Percentiles rank a stretch among this genome's conserved stretches.
phyloP scores from a whole-genome alignment of 2,888 invertebrate genomes.

The Drosophila meridionalis region DNA sequence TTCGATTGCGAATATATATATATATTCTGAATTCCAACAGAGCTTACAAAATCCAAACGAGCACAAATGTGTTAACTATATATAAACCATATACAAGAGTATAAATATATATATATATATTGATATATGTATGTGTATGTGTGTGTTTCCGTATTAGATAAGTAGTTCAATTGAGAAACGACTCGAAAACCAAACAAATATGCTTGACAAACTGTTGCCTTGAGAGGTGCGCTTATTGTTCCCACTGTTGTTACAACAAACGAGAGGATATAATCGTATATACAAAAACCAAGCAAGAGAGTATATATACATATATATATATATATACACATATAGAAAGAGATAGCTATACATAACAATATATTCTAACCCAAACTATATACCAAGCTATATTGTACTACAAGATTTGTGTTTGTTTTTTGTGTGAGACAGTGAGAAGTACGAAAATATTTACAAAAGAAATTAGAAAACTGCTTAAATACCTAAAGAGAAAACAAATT shows the following conservation, averaged over 20 bases:
- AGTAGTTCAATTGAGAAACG: constrained; percentile 43
- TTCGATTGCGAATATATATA: constrained; percentile 13
- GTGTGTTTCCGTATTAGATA: constrained; percentile 37
- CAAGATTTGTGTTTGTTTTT: constrained; percentile 27
- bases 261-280: constrained; percentile 26
- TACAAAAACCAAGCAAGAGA: constrained; percentile 8
- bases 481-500: neutral
- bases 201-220: constrained; percentile 59
- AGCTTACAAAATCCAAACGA: constrained; percentile 47
- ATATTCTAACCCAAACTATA: constrained; percentile 27
- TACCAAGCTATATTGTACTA: constrained; percentile 48
- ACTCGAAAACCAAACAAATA: constrained; percentile 25
- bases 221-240: constrained; percentile 55
- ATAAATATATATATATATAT: constrained; percentile 24
- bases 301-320: constrained; percentile 14
- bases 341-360: constrained; percentile 27
- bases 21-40: constrained; percentile 27
- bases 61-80: constrained; percentile 60
- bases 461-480: constrained; percentile 15
- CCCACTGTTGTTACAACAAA: constrained; percentile 38
- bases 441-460: constrained; percentile 39
- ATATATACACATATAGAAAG: neutral
- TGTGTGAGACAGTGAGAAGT: constrained; percentile 17
- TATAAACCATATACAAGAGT: constrained; percentile 27
- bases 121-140: constrained; percentile 1